Evolutionary conservation across 2,888 invertebrate species (phyloP).

Genomic region (Xanthostigma xanthostigma): DNA sequence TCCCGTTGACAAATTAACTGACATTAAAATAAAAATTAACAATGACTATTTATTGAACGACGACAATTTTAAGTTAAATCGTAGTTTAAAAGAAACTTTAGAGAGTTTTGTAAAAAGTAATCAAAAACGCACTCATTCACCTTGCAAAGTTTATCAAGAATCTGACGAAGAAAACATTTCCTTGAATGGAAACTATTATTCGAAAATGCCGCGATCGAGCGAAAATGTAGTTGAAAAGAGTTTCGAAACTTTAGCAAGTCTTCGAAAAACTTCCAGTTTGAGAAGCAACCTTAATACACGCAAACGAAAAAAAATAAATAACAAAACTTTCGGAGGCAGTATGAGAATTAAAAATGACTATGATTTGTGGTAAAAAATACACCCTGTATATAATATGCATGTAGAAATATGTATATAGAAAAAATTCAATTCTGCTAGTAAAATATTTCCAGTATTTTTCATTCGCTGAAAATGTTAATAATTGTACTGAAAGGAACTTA

Average conservation of each 20-base stretch:
- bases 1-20: not conserved
- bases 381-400: too few relatives aligned
- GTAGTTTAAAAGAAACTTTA: too few relatives aligned
- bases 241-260: constrained; percentile 35
- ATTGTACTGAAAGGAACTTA: too few relatives aligned
- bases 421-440: too few relatives aligned
- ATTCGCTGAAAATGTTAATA: too few relatives aligned
- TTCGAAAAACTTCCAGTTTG: constrained; percentile 32
- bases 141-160: too few relatives aligned
- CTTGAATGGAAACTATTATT: too few relatives aligned
- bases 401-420: too few relatives aligned
- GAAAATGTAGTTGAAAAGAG: constrained; percentile 32
- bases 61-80: not conserved
- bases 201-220: not conserved
- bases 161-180: too few relatives aligned
- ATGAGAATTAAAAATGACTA: constrained; percentile 28
- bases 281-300: constrained; percentile 29
- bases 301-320: constrained; percentile 28
- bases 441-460: too few relatives aligned
- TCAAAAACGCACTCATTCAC: not conserved
- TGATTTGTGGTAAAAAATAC: not conserved
- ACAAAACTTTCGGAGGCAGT: constrained; percentile 36
- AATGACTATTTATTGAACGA: not conserved
- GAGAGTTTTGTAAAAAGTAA: too few relatives aligned
- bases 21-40: not conserved